Conservation (phyloP, 2,888 invertebrate species). For the Smittia sp. region DNA sequence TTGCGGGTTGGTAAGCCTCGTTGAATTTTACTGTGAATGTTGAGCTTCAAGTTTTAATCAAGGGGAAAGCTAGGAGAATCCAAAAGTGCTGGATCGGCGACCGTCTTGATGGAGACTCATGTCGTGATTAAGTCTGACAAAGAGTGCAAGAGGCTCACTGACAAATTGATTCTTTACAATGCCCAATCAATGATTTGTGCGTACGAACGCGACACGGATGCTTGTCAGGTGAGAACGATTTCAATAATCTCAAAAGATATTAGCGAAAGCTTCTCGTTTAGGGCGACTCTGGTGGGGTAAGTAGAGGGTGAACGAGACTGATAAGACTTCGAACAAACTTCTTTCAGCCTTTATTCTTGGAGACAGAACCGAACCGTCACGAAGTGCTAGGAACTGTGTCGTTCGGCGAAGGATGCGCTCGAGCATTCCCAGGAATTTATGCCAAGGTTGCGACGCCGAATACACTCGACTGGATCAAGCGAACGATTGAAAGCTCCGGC, state of each 20-base stretch:
- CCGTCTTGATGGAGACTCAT: background rate
- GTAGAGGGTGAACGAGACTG: background rate
- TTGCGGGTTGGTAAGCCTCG: conserved; percentile 62
- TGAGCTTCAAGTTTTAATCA: conserved; percentile 30
- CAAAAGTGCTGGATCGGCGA: background rate
- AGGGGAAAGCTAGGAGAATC: background rate
- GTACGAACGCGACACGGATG: conserved; percentile 59
- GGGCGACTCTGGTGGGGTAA: conserved; percentile 19
- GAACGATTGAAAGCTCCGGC: background rate
- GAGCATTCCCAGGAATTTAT: conserved; percentile 26
- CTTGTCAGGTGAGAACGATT: conserved; percentile 62
- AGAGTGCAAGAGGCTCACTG: background rate
- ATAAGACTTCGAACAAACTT: background rate
- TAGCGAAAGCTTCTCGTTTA: background rate
- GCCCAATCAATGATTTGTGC: conserved; percentile 63
- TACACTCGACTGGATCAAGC: conserved; percentile 22
- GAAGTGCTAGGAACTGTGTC: conserved; percentile 21
- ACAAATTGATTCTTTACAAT: conserved; percentile 54
- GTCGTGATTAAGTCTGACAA: background rate
- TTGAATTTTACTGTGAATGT: no score
- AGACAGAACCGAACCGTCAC: background rate
- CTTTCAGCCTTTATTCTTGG: conserved; percentile 28
- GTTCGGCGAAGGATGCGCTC: conserved; percentile 30
- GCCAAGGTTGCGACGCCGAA: background rate
- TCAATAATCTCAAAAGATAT: no score